These are phyloP conservation scores for Hippoglossus stenolepis DNA, from an alignment of 2,113 vertebrate species.

Conservation along the genomic window DNA sequence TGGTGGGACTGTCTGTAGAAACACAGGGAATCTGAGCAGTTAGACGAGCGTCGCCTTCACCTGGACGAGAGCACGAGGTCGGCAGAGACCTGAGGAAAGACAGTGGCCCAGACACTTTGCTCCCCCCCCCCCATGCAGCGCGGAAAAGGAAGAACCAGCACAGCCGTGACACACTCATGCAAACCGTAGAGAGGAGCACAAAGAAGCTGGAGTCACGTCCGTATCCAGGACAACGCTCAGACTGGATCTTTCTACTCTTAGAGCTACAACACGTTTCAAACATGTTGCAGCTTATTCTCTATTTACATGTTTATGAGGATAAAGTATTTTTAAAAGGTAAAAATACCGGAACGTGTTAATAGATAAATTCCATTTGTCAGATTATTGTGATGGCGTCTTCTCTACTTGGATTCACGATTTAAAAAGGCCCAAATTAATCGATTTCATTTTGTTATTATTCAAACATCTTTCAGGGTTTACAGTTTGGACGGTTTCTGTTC, in stretches of 20 bases:
- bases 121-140: conserved; percentile 17
- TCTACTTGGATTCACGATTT: too few species aligned
- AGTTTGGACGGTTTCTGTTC: neutral
- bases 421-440: too few species aligned
- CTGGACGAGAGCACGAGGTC: neutral
- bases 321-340: too few species aligned
- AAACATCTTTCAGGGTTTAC: neutral
- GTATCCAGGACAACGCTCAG: neutral
- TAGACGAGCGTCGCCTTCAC: conserved; percentile 22
- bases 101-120: conserved; percentile 56
- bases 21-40: conserved; percentile 2
- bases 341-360: too few species aligned
- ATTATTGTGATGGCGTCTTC: too few species aligned
- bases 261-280: too few species aligned
- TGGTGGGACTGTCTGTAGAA: conserved; percentile 89
- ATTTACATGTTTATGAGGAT: too few species aligned
- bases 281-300: too few species aligned
- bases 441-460: too few species aligned
- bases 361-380: too few species aligned
- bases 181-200: neutral
- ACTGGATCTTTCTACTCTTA: neutral
- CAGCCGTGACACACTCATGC: neutral
- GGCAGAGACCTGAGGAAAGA: conserved; percentile 45
- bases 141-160: neutral
- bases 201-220: neutral